Evolutionary conservation across 2,113 vertebrate species (phyloP).

Genomic region (Psilopsiagon aurifrons): DNA sequence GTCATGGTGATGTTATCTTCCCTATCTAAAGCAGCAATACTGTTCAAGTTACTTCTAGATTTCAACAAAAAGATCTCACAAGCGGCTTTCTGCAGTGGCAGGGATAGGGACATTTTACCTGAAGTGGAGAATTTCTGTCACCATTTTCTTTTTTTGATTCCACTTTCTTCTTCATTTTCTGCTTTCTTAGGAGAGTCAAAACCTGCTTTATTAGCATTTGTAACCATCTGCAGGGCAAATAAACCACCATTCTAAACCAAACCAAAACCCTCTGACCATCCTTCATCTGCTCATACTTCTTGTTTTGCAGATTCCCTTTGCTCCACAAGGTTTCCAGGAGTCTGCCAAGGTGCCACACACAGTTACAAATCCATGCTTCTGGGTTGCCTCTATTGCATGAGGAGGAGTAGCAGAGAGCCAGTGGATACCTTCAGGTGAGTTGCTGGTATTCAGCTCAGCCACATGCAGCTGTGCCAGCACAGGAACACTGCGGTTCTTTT

Average conservation of each 20-base stretch:
- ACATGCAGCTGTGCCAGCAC: accelerated
- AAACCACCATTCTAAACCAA: not conserved
- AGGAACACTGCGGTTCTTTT: not conserved
- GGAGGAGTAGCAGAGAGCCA: not conserved
- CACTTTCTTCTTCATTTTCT: not conserved
- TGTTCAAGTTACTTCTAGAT: not conserved
- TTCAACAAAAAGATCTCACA: not conserved
- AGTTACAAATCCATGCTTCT: not conserved
- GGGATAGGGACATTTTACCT: not conserved
- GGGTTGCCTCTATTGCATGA: not conserved
- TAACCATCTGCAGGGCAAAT: slow-evolving; percentile 8
- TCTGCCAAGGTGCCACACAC: not conserved
- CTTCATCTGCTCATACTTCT: not conserved
- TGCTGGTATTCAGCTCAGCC: accelerated
- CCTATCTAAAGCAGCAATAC: not conserved
- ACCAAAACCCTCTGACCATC: not conserved
- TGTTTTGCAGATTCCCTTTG: not conserved
- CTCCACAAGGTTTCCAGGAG: not conserved
- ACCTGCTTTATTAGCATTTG: not conserved
- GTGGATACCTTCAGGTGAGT: not conserved
- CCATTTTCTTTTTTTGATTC: not conserved
- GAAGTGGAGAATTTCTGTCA: not conserved
- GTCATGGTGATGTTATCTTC: not conserved
- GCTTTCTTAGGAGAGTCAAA: not conserved
- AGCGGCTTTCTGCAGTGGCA: not conserved